Evolutionary conservation across 2,888 invertebrate species (phyloP), one percentile per base, ranked within the genome.

Genomic region (Cantharis flavilabris): DNA sequence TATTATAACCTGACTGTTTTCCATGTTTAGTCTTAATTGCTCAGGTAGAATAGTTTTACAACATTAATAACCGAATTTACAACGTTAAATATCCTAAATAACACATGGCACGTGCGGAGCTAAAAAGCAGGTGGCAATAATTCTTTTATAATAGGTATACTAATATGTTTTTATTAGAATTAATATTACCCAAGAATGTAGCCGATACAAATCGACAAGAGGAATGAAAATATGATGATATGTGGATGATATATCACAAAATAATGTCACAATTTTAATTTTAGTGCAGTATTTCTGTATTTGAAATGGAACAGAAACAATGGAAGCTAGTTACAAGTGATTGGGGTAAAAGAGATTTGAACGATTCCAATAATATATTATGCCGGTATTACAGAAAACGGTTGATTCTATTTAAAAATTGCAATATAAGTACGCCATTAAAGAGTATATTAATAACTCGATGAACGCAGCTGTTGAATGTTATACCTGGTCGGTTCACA

Each of bases 101-200:
- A 82, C 83, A 83, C 81, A 81, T 83, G 83, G 81, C 79, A 80
- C 81, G 80, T 81, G 81, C 77, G 76, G 72, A 28, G 30, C 65
- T 67, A 18, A 75, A 71, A 73, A 79, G 82, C 83, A 83, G 83
- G 83, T 83, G 83, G 70, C 14, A 28, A 73, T 63, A 71, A 63
- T 28, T 71, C 30, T 73, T 62, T 18, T 73, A 69, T 62, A 49
- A 49, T 49, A 49, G 49, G 49, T 49, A 49, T 7, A 49, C 49
- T 49, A 49, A 73, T 67, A 71, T 71, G 62, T 71, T 62, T 71
- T 18, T 71, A 23, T 69, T 71, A 49, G 14, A 62, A 71, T 62
- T 20, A 62, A 71, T 62, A 49, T 49, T 49, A n/a, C 49, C 9
- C 49, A 49, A 49, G n/a, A 49, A 49, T 49, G n/a, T n/a, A 49